A percentile compares a stretch with the other conserved stretches of the same genome.
These are phyloP conservation scores for Anguilla megastoma DNA, from an alignment of 2,797 vertebrate species.

Conservation along the genomic window DNA sequence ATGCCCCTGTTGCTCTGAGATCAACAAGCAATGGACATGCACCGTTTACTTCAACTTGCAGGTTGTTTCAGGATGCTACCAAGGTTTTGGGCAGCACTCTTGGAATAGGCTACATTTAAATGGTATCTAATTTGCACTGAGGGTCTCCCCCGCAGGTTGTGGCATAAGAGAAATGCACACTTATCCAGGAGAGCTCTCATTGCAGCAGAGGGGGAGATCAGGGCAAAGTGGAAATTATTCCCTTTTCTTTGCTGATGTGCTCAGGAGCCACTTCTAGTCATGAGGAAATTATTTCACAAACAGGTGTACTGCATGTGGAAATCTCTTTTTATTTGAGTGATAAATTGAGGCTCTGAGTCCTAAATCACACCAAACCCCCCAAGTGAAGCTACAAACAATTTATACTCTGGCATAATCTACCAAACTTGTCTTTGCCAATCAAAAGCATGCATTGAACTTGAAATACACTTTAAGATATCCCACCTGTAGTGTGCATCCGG, in stretches of 20 bases:
- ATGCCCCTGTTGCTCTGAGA: no score
- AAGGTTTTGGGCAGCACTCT: neutral
- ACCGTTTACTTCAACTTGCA: neutral
- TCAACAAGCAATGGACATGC: neutral
- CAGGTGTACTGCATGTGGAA: neutral
- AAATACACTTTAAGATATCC: no score
- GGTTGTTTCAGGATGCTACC: neutral
- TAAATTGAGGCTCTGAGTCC: no score
- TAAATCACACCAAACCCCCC: no score
- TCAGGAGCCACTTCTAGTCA: constrained; percentile 8
- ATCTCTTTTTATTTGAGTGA: no score
- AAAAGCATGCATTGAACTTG: no score
- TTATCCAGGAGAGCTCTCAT: constrained; percentile 8
- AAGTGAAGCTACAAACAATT: no score
- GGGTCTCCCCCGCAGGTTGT: neutral
- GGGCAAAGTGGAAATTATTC: neutral
- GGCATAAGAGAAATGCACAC: neutral
- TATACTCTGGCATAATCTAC: no score
- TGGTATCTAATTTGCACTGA: neutral
- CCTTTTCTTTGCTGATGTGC: neutral
- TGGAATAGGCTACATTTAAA: neutral
- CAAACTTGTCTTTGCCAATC: no score
- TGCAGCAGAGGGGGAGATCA: neutral
- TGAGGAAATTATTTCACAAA: neutral
- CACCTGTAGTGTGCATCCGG: no score